Evolutionary conservation across 2,888 invertebrate genomes (phyloP).

Genomic region (Drosophila yooni): DNA sequence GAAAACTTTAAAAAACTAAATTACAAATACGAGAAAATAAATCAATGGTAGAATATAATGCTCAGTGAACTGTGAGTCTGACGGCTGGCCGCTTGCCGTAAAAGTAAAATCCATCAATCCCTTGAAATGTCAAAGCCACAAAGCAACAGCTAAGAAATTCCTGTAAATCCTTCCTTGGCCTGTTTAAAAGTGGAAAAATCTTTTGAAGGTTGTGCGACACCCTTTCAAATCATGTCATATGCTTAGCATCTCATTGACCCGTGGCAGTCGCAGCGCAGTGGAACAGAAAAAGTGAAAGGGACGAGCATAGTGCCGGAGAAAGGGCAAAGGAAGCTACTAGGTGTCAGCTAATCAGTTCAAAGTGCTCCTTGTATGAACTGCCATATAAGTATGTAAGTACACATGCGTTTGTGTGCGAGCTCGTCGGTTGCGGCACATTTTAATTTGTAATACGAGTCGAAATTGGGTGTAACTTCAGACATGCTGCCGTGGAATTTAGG

Average conservation of each 20-base stretch:
- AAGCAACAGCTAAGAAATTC: conserved; percentile 64
- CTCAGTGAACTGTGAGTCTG: conserved; percentile 61
- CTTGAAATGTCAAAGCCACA: conserved; percentile 73
- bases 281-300: conserved; percentile 34
- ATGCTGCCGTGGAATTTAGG: conserved; percentile 69
- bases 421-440: conserved; percentile 72
- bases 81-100: conserved; percentile 15
- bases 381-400: background rate
- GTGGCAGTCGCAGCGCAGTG: conserved; percentile 50
- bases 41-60: conserved; percentile 59
- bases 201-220: conserved; percentile 62
- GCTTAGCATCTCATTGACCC: conserved; percentile 81
- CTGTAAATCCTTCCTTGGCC: conserved; percentile 61
- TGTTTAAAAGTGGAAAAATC: conserved; percentile 73
- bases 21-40: conserved; percentile 68
- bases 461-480: conserved; percentile 80
- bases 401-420: conserved; percentile 16
- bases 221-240: conserved; percentile 70
- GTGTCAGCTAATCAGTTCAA: conserved; percentile 72
- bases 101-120: conserved; percentile 67
- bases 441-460: conserved; percentile 82
- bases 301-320: background rate
- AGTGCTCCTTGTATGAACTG: conserved; percentile 32
- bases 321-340: conserved; percentile 13
- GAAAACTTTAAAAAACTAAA: conserved; percentile 57